phyloP scores from a whole-genome alignment of 92 coral and sea anemone genomes.

The Porites divaricata region DNA sequence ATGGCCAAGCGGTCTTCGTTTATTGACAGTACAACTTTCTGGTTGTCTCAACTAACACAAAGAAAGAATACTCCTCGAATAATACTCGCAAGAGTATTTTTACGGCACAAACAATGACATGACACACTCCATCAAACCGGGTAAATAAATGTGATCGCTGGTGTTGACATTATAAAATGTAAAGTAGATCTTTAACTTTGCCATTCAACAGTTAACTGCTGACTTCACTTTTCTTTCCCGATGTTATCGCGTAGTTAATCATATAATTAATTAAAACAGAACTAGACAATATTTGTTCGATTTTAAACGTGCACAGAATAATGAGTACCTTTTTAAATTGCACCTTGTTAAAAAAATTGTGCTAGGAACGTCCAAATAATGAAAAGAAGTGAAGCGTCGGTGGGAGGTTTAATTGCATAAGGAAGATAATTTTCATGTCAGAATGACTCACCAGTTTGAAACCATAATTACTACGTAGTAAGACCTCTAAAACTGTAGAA shows the following conservation, averaged over 20 bases:
- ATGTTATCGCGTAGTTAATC: background rate
- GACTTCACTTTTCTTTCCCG: background rate
- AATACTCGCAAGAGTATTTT: conserved; percentile 5
- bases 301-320: no score
- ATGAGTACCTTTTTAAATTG: no score
- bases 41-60: background rate
- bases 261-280: background rate
- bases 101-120: conserved; percentile 6
- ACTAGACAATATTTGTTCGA: no score
- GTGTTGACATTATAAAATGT: background rate
- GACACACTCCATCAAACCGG: background rate
- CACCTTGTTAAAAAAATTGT: no score
- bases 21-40: background rate
- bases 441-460: background rate
- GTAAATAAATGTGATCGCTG: background rate
- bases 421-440: background rate
- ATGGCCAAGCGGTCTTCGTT: background rate
- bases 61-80: background rate
- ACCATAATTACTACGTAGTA: background rate
- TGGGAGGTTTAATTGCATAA: background rate
- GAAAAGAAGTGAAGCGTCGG: no score
- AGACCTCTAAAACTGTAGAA: background rate
- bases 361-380: no score
- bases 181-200: no score
- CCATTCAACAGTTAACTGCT: background rate